Conservation (phyloP, 2,797 vertebrate genomes). For the Mus minutoides region DNA sequence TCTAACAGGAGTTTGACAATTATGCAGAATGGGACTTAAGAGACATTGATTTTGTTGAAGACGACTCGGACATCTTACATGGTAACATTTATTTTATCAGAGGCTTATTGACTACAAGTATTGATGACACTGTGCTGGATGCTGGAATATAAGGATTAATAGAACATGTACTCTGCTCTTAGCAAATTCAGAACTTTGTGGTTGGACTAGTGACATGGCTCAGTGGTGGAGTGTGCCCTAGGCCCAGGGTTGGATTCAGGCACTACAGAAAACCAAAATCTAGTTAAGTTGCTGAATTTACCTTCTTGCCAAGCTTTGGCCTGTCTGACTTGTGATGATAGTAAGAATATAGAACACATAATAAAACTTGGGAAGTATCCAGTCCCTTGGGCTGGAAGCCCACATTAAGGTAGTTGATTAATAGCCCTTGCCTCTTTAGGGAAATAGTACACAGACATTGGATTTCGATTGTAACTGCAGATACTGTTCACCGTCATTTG, state of each 20-base stretch:
- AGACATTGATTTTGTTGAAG: constrained; percentile 99
- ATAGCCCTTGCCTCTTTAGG: neutral
- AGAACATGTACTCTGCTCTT: neutral
- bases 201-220: neutral
- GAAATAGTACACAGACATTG: neutral
- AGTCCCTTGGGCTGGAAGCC: neutral
- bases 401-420: neutral
- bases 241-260: neutral
- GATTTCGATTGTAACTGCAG: constrained; percentile 8
- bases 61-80: constrained; percentile 98
- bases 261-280: neutral
- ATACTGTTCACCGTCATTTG: neutral
- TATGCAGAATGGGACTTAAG: constrained; percentile 99
- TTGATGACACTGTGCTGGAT: neutral
- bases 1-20: constrained; percentile 97
- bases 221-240: neutral
- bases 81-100: constrained; percentile 88
- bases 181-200: neutral
- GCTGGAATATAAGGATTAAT: constrained; percentile 24
- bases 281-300: constrained; percentile 34
- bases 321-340: neutral
- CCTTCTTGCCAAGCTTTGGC: constrained; percentile 13
- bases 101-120: constrained; percentile 49
- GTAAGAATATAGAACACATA: constrained; percentile 6
- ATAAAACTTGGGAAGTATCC: neutral